Base-by-base conservation (phyloP, 1,140 invertebrate genomes). In the Augochlora pura region DNA sequence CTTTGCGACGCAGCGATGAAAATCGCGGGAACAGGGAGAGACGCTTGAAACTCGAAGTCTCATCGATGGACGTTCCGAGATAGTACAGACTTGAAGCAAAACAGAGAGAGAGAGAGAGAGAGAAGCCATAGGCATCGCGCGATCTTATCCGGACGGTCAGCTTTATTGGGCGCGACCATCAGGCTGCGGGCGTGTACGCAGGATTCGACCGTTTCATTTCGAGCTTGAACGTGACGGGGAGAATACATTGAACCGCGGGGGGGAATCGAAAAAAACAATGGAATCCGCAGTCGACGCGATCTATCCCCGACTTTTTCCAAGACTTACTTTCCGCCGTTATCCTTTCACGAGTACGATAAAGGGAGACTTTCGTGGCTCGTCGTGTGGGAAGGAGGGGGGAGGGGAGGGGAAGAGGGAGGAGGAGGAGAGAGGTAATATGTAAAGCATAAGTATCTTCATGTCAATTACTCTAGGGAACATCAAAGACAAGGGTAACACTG, bases 401-500 rank as follows among this genome's bases (percentile, higher is more conserved):
- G n/a, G n/a, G n/a, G n/a, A n/a, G n/a, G n/a, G n/a, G n/a, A n/a
- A n/a, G n/a, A n/a, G n/a, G n/a, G n/a, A n/a, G n/a, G 32, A 32
- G 32, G 32, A 4, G 32, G 32, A 4, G 63, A n/a, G 60, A 60
- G 66, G 38, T n/a, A 69, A 69, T 46, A 46, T 69, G 71, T 85
- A 88, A 88, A 86, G 42, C 83, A 85, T 86, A 91, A 91, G 89
- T 94, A 94, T 94, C 93, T 95, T 94, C 94, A 95, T 94, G 94
- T 95, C 94, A 95, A 95, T 95, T 95, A 95, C 92, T 94, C 93
- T 94, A 94, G 94, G 94, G 94, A 95, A 95, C 94, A 95, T 94
- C 89, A 88, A 88, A 87, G 83, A 82, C 83, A 77, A 85, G 57
- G 85, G 80, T 86, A 38, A 86, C 54, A 77, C 74, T 80, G 72